Evolutionary conservation across 1,140 invertebrate species (phyloP).

Genomic region (Telenomus remus): DNA sequence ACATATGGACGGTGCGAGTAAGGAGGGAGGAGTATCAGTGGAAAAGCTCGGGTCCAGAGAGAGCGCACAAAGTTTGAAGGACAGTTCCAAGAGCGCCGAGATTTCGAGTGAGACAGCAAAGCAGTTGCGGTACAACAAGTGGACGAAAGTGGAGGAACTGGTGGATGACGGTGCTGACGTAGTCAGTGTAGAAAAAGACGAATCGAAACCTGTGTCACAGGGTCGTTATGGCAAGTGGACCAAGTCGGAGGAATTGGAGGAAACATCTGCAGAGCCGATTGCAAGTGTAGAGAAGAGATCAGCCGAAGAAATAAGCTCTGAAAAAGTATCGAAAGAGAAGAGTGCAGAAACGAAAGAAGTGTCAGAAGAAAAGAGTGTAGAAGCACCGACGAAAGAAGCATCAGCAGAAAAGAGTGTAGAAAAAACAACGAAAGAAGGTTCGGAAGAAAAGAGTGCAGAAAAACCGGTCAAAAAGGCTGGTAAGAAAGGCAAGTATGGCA

Average conservation of each 20-base stretch:
- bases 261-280: background rate
- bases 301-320: too few relatives aligned
- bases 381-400: background rate
- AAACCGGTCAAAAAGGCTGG: constrained; percentile 18
- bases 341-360: background rate
- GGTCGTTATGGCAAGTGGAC: constrained; percentile 44
- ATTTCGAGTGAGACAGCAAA: constrained; percentile 14
- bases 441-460: too few relatives aligned
- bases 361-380: constrained; percentile 21
- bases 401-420: constrained; percentile 19
- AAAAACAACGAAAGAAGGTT: constrained; percentile 1
- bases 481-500: constrained; percentile 33
- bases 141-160: constrained; percentile 47
- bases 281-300: too few relatives aligned
- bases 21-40: constrained; percentile 14
- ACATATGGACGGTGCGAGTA: background rate
- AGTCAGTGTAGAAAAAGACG: constrained; percentile 1
- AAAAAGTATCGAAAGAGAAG: too few relatives aligned
- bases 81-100: constrained; percentile 11
- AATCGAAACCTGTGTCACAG: constrained; percentile 6
- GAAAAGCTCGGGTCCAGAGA: constrained; percentile 30
- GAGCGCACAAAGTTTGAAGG: background rate
- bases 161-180: constrained; percentile 31
- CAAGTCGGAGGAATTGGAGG: constrained; percentile 48
- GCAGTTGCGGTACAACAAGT: constrained; percentile 34